phyloP scores from a whole-genome alignment of 2,797 vertebrate species.

The Mus caroli region DNA sequence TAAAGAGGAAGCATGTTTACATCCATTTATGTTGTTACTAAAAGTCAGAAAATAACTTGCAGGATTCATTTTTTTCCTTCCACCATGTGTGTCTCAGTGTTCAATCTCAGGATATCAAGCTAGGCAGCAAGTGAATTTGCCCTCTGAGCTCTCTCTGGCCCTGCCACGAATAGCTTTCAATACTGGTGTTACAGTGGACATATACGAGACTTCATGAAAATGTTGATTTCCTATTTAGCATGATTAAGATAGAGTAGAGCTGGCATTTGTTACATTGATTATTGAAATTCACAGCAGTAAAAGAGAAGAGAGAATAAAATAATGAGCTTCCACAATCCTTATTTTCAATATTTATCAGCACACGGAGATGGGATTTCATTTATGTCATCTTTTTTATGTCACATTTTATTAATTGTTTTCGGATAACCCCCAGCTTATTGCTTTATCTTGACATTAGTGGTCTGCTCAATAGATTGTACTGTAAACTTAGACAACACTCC shows the following conservation, averaged over 20 bases:
- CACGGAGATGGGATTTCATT: background rate
- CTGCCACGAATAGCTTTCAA: background rate
- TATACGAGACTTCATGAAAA: background rate
- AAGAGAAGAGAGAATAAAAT: background rate
- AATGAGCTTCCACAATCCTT: background rate
- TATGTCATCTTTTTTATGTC: background rate
- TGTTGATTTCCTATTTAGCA: background rate
- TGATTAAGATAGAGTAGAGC: background rate
- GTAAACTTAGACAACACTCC: background rate
- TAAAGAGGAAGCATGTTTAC: background rate
- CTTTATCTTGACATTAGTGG: background rate
- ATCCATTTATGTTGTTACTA: background rate
- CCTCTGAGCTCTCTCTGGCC: fast-evolving
- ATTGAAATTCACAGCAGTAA: background rate
- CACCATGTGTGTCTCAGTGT: background rate
- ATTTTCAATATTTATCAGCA: constrained; percentile 6
- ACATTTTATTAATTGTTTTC: background rate
- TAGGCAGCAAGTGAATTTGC: background rate
- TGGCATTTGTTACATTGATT: background rate
- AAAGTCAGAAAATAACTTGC: background rate
- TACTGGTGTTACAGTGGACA: background rate
- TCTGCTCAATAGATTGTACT: background rate
- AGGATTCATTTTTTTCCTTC: background rate
- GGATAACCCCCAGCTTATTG: background rate
- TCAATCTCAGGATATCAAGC: background rate